Evolutionary conservation across 2,797 vertebrate genomes (phyloP).

Genomic region (Aythya fuligula): DNA sequence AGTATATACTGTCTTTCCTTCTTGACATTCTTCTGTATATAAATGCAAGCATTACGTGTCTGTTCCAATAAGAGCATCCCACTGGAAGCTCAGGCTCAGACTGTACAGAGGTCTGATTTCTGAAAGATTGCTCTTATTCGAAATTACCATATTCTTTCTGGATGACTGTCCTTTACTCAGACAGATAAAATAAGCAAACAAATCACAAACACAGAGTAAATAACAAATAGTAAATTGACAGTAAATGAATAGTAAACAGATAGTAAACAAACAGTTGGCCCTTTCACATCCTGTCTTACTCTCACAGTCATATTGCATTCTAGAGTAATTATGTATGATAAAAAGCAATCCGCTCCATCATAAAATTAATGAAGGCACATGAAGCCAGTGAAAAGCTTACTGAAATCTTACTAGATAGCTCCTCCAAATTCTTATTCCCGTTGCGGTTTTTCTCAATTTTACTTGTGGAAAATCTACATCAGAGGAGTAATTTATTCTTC

Average conservation of each 20-base stretch:
- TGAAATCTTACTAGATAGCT: not conserved
- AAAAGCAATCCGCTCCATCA: not conserved
- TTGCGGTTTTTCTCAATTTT: not conserved
- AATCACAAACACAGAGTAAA: not conserved
- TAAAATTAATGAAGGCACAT: not conserved
- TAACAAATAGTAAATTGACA: not conserved
- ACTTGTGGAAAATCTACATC: not conserved
- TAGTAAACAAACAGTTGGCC: not conserved
- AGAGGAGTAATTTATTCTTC: not conserved
- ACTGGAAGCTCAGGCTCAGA: not conserved
- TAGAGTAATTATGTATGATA: not conserved
- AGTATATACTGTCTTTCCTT: not conserved
- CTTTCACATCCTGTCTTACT: not conserved
- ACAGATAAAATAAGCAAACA: not conserved
- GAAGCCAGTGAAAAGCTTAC: not conserved
- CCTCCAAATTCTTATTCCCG: not conserved
- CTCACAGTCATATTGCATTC: not conserved
- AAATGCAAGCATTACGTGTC: not conserved
- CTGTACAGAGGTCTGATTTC: not conserved
- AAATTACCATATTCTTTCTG: not conserved
- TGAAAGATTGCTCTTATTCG: not conserved
- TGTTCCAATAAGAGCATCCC: not conserved
- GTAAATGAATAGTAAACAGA: too few relatives aligned
- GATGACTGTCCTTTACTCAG: not conserved
- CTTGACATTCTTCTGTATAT: not conserved